Conservation (phyloP, 2,888 invertebrate genomes). For the Athetis lepigone region DNA sequence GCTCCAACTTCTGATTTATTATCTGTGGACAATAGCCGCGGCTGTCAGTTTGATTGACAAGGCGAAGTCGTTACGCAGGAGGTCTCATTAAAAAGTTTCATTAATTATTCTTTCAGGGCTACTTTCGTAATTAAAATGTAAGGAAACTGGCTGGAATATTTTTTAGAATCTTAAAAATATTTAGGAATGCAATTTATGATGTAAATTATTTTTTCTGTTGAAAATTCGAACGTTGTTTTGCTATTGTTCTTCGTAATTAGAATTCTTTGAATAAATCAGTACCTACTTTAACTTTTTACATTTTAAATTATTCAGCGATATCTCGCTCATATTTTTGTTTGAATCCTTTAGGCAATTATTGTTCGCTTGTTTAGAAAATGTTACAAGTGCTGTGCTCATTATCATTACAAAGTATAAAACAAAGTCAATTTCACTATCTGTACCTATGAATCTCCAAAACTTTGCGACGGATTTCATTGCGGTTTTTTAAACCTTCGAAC, state of each 20-base stretch:
- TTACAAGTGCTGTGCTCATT: too few relatives aligned
- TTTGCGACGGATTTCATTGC: too few relatives aligned
- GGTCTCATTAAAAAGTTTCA: constrained; percentile 59
- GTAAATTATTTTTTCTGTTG: constrained; percentile 31
- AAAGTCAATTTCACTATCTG: too few relatives aligned
- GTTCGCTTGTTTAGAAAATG: neutral
- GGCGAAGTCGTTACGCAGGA: constrained; percentile 49
- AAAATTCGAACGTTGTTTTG: constrained; percentile 1
- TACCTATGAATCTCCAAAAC: too few relatives aligned
- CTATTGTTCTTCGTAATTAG: constrained; percentile 7
- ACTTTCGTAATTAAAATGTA: constrained; percentile 41
- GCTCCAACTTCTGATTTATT: constrained; percentile 57
- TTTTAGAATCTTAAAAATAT: constrained; percentile 6
- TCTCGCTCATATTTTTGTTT: neutral
- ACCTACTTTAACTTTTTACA: neutral
- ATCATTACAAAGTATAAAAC: too few relatives aligned
- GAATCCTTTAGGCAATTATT: too few relatives aligned
- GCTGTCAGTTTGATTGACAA: constrained; percentile 59
- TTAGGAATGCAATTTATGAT: constrained; percentile 18
- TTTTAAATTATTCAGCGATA: neutral
- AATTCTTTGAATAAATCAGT: neutral
- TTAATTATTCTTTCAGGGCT: constrained; percentile 54
- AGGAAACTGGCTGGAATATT: constrained; percentile 25
- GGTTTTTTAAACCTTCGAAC: too few relatives aligned
- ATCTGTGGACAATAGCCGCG: constrained; percentile 55